Evolutionary conservation across 2,888 invertebrate species (phyloP).

Genomic region (Eupithecia abbreviata): DNA sequence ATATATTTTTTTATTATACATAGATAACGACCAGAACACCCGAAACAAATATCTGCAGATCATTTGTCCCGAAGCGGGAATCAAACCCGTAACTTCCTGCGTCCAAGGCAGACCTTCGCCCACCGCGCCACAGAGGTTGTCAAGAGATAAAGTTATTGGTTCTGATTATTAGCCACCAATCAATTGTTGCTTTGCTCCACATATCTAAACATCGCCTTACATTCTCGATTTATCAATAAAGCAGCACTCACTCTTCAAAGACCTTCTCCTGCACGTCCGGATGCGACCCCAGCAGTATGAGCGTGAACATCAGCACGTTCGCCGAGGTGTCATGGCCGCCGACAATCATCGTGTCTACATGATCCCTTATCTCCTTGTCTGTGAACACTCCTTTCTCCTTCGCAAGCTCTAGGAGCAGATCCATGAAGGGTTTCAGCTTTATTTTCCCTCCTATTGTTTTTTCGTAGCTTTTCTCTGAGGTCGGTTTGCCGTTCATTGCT

Average conservation of each 20-base stretch:
- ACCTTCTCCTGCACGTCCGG: constrained; percentile 69
- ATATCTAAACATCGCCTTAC: no score
- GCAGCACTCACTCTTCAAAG: constrained; percentile 62
- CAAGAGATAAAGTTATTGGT: no score
- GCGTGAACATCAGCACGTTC: constrained; percentile 69
- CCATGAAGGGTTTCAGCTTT: constrained; percentile 81
- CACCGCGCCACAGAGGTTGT: no score
- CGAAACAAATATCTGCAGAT: no score
- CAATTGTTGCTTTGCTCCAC: no score
- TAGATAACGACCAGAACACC: no score
- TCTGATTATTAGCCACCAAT: no score
- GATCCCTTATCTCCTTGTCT: constrained; percentile 80
- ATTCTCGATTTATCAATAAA: no score
- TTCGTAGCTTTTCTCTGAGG: constrained; percentile 44
- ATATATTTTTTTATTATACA: no score
- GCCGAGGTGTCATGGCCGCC: constrained; percentile 82
- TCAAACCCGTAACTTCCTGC: no score
- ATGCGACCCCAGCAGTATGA: constrained; percentile 70
- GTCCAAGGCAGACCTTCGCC: no score
- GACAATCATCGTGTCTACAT: constrained; percentile 84
- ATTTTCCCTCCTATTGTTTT: constrained; percentile 54
- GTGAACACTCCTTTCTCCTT: constrained; percentile 71
- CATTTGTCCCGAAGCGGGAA: no score
- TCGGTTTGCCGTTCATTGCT: constrained; percentile 53
- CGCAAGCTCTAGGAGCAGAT: constrained; percentile 78